These are phyloP conservation scores for Catostylus mosaicus DNA, from an alignment of 30 jellyfish, hydroid and myxozoan genomes.

Conservation along the genomic window DNA sequence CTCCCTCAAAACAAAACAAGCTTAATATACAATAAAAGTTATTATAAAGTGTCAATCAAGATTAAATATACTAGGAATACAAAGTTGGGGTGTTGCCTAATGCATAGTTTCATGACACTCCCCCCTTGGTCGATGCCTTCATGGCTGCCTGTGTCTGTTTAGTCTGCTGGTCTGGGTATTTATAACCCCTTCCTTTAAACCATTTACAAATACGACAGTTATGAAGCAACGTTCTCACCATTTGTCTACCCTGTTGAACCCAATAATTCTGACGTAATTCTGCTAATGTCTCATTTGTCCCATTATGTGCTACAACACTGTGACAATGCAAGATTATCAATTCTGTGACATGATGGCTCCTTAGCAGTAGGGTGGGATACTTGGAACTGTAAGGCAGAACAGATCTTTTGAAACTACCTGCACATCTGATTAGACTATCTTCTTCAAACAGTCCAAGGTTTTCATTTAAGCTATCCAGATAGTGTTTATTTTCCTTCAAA, in stretches of 20 bases:
- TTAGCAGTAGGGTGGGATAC: constrained; percentile 26
- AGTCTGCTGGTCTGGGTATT: too few species aligned
- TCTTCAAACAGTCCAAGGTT: background rate
- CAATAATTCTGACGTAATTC: constrained; percentile 19
- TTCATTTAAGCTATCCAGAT: background rate
- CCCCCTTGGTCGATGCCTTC: too few species aligned
- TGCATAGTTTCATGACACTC: too few species aligned
- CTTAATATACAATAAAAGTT: too few species aligned
- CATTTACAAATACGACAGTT: constrained; percentile 22
- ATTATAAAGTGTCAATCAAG: too few species aligned
- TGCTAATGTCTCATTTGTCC: constrained; percentile 21
- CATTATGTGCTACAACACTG: constrained; percentile 6
- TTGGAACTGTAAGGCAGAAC: background rate
- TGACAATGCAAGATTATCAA: constrained; percentile 26
- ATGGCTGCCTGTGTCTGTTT: too few species aligned
- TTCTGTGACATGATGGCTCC: background rate
- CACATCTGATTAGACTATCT: background rate
- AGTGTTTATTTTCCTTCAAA: constrained; percentile 3
- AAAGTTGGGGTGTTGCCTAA: too few species aligned
- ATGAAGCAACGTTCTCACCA: constrained; percentile 3
- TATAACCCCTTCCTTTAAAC: constrained; percentile 28
- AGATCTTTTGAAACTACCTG: constrained; percentile 6
- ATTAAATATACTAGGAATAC: too few species aligned
- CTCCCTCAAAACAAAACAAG: too few species aligned
- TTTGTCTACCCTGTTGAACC: constrained; percentile 54